Evolutionary conservation across 2,888 invertebrate species (phyloP).

Genomic region (Ophion slaviceki): DNA sequence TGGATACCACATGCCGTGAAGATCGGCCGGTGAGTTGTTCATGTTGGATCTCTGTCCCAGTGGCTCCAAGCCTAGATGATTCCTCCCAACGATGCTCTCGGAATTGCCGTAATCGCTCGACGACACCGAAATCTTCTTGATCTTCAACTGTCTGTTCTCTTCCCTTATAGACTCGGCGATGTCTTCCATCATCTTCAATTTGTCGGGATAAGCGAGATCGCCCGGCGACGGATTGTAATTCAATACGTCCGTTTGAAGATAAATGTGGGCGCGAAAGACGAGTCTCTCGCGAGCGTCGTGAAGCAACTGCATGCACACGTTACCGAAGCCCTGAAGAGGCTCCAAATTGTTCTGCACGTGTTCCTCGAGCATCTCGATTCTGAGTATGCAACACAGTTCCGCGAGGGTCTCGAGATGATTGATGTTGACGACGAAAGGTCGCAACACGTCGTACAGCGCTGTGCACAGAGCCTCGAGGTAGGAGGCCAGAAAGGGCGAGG

Average conservation of each 20-base stretch:
- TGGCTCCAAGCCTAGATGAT: slow-evolving; percentile 75
- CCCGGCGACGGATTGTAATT: slow-evolving; percentile 95
- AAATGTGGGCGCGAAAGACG: slow-evolving; percentile 97
- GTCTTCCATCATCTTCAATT: slow-evolving; percentile 98
- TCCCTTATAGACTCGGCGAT: slow-evolving; percentile 81
- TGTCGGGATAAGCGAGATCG: slow-evolving; percentile 98
- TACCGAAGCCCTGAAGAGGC: slow-evolving; percentile 91
- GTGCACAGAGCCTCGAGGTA: slow-evolving; percentile 94
- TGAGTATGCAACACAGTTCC: slow-evolving; percentile 96
- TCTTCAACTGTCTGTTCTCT: slow-evolving; percentile 77
- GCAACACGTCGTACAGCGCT: slow-evolving; percentile 94
- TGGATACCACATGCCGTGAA: slow-evolving; percentile 99
- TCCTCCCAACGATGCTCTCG: slow-evolving; percentile 36
- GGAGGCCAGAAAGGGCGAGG: slow-evolving; percentile 88
- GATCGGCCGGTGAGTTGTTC: slow-evolving; percentile 94
- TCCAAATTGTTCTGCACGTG: slow-evolving; percentile 92
- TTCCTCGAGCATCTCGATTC: slow-evolving; percentile 96
- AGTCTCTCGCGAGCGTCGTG: slow-evolving; percentile 98
- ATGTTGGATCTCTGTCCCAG: slow-evolving; percentile 78
- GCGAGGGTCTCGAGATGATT: slow-evolving; percentile 98
- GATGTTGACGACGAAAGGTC: slow-evolving; percentile 97
- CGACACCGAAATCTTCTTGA: slow-evolving; percentile 79
- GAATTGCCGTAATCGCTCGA: slow-evolving; percentile 73
- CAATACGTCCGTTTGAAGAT: slow-evolving; percentile 95
- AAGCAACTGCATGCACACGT: slow-evolving; percentile 91